A percentile compares a stretch with the other conserved stretches of the same genome.
phyloP scores from a whole-genome alignment of 2,113 vertebrate species.

The Menidia beryllina region DNA sequence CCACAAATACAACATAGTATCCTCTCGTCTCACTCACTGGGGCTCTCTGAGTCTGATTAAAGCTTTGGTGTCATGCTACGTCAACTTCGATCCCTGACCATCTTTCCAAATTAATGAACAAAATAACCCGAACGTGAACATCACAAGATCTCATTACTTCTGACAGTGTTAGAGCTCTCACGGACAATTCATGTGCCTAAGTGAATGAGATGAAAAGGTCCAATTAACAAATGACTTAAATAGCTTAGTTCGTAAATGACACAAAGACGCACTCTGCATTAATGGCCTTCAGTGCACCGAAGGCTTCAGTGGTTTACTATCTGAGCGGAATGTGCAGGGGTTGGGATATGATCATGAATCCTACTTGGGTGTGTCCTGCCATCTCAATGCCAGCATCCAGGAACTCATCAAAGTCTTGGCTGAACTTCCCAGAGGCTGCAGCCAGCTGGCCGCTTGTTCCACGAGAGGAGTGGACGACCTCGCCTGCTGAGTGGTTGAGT shows the following conservation, averaged over 20 bases:
- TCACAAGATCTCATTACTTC: conserved; percentile 73
- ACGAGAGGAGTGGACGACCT: conserved; percentile 95
- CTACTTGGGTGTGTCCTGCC: conserved; percentile 97
- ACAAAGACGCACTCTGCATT: conserved; percentile 14
- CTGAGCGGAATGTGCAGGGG: neutral
- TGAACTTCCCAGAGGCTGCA: conserved; percentile 96
- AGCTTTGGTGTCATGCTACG: conserved; percentile 61
- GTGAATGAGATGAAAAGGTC: conserved; percentile 57
- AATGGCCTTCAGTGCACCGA: conserved; percentile 7
- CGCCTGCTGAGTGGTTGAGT: conserved; percentile 97
- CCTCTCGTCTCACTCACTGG: conserved; percentile 23
- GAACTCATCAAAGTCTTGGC: conserved; percentile 98
- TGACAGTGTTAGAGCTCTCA: conserved; percentile 53
- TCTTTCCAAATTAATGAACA: conserved; percentile 75
- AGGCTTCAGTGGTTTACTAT: conserved; percentile 5
- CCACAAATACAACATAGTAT: conserved; percentile 13
- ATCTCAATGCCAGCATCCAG: conserved; percentile 98
- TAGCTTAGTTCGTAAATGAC: conserved; percentile 41
- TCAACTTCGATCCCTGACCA: conserved; percentile 67
- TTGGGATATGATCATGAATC: conserved; percentile 38
- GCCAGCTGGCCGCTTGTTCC: conserved; percentile 94
- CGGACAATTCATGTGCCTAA: conserved; percentile 53
- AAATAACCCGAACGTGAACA: conserved; percentile 77
- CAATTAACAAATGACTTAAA: conserved; percentile 67
- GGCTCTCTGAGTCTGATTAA: conserved; percentile 51